Conservation (phyloP, 2,797 vertebrate genomes). For the Peromyscus aztecus region DNA sequence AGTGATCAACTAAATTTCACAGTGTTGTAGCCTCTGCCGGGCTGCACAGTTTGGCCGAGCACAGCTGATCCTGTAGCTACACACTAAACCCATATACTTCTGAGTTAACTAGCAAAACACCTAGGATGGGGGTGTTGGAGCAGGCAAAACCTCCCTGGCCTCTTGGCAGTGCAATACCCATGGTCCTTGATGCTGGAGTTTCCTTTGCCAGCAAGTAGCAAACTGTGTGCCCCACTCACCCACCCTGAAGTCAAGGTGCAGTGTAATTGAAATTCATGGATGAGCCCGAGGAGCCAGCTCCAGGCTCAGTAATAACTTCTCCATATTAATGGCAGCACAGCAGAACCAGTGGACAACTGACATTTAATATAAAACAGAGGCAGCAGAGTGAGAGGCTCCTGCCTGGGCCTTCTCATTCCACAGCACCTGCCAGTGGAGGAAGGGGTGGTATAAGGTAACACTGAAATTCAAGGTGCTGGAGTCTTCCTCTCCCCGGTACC, state of each 20-base stretch:
- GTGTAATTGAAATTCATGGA: constrained; percentile 78
- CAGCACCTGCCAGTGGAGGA: not conserved
- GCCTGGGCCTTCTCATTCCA: constrained; percentile 31
- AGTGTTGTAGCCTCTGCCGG: not conserved
- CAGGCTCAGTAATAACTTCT: constrained; percentile 70
- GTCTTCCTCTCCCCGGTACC: not conserved
- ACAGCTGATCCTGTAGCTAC: not conserved
- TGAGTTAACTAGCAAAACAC: not conserved
- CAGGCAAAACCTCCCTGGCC: not conserved
- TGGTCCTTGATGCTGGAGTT: not conserved
- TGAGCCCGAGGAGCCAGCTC: constrained; percentile 48
- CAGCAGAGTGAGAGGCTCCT: constrained; percentile 8
- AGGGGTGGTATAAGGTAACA: not conserved
- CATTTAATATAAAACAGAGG: constrained; percentile 76
- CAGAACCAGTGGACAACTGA: constrained; percentile 73
- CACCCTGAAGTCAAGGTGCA: constrained; percentile 2
- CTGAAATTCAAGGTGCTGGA: not conserved
- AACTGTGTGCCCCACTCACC: not conserved
- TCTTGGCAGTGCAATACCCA: not conserved
- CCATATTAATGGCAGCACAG: constrained; percentile 77
- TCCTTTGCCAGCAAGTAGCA: not conserved
- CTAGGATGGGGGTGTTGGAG: rapidly evolving
- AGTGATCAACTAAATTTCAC: not conserved
- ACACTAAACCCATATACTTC: not conserved
- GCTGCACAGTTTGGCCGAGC: not conserved